These are phyloP conservation scores for Ambastaia sidthimunki DNA, from an alignment of 2,797 vertebrate genomes.

Conservation along the genomic window DNA sequence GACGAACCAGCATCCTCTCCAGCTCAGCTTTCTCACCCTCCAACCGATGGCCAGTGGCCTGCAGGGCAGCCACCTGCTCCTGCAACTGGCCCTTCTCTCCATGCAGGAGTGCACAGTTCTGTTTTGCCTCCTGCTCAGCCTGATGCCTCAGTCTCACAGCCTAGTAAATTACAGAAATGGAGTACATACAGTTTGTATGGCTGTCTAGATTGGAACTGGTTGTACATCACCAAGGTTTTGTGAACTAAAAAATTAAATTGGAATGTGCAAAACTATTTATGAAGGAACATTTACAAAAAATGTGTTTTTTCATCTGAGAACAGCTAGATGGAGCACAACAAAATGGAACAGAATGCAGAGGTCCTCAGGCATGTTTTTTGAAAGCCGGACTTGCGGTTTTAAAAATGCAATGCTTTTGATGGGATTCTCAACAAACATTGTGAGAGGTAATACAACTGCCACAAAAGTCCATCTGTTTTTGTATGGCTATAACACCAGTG, in stretches of 20 bases:
- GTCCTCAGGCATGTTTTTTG: not conserved
- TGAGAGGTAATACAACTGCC: too few relatives aligned
- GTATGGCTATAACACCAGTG: too few relatives aligned
- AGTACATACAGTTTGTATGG: not conserved
- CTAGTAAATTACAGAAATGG: slow-evolving; percentile 67
- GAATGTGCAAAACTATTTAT: too few relatives aligned
- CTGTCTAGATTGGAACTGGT: not conserved
- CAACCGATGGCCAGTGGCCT: slow-evolving; percentile 68
- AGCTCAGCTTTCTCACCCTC: slow-evolving; percentile 74
- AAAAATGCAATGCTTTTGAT: too few relatives aligned
- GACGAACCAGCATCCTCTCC: slow-evolving; percentile 66
- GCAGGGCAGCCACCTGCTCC: slow-evolving; percentile 67
- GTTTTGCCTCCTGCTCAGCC: slow-evolving; percentile 66
- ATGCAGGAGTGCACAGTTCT: slow-evolving; percentile 59
- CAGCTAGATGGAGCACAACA: not conserved
- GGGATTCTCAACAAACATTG: too few relatives aligned
- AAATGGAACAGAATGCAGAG: not conserved
- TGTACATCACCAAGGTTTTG: not conserved
- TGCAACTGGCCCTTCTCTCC: slow-evolving; percentile 70
- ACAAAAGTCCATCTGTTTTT: too few relatives aligned
- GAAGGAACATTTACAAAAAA: too few relatives aligned
- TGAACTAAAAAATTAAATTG: not conserved
- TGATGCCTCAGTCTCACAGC: slow-evolving; percentile 71
- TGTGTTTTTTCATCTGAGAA: too few relatives aligned
- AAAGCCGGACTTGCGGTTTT: too few relatives aligned